Evolutionary conservation across 2,888 invertebrate genomes (phyloP).

Genomic region (Pterostichus niger): DNA sequence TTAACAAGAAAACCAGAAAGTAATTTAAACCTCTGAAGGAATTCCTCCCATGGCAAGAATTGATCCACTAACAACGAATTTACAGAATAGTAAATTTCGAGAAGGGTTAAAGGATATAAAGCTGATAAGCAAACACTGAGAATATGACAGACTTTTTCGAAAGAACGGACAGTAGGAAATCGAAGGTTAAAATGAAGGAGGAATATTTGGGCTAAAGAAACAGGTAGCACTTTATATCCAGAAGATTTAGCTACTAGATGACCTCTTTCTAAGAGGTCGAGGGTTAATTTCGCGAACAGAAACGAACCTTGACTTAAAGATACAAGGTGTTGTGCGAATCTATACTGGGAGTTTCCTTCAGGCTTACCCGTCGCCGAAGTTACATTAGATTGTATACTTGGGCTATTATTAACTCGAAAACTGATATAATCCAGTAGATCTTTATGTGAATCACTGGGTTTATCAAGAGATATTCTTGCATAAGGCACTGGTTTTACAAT

Average conservation of each 20-base stretch:
- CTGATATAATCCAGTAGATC: constrained; percentile 94
- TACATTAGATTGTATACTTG: constrained; percentile 91
- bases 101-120: constrained; percentile 91
- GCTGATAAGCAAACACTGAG: constrained; percentile 95
- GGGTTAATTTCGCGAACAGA: constrained; percentile 92
- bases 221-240: constrained; percentile 95
- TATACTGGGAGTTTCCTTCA: constrained; percentile 84
- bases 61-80: constrained; percentile 90
- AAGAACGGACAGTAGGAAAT: constrained; percentile 94
- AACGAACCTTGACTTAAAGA: constrained; percentile 93
- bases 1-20: constrained; percentile 93
- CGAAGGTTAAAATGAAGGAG: constrained; percentile 93
- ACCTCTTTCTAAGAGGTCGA: constrained; percentile 95
- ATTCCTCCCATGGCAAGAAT: constrained; percentile 93
- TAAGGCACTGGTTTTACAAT: constrained; percentile 91
- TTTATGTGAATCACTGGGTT: constrained; percentile 86
- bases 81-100: constrained; percentile 95
- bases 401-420: constrained; percentile 88
- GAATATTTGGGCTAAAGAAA: constrained; percentile 93
- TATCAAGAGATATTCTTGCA: constrained; percentile 87
- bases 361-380: constrained; percentile 83
- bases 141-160: constrained; percentile 93
- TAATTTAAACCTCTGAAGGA: constrained; percentile 91
- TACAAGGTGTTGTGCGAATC: constrained; percentile 92
- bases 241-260: constrained; percentile 95